Conservation (phyloP, 2,888 invertebrate genomes). For the Pollenia amentaria region DNA sequence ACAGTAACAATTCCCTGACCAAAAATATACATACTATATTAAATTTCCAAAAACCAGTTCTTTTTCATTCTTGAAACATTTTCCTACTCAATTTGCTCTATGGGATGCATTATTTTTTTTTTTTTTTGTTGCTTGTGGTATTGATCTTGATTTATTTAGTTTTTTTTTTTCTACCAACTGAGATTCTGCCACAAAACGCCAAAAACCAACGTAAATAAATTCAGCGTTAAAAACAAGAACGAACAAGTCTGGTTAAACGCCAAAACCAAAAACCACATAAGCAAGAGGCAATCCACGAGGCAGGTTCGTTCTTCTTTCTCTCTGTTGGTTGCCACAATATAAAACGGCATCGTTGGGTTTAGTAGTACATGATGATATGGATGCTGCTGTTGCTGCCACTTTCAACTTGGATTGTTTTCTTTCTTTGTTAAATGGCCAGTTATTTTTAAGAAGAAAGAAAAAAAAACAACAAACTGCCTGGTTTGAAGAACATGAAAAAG, state of each 20-base stretch:
- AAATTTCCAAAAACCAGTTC: conserved; percentile 50
- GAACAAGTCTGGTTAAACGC: conserved; percentile 36
- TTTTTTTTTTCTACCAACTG: neutral
- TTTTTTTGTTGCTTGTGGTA: conserved; percentile 11
- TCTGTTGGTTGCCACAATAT: conserved; percentile 25
- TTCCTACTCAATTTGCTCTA: conserved; percentile 33
- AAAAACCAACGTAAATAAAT: conserved; percentile 32
- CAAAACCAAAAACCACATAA: neutral
- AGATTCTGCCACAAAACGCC: conserved; percentile 3
- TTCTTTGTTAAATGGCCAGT: conserved; percentile 30
- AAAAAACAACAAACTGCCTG: conserved; percentile 1
- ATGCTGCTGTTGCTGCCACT: conserved; percentile 18
- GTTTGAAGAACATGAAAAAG: conserved; percentile 36
- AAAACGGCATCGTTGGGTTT: conserved; percentile 20
- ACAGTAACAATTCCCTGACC: conserved; percentile 60
- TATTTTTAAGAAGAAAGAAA: conserved; percentile 34
- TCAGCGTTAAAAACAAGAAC: conserved; percentile 53
- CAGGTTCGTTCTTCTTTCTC: conserved; percentile 24
- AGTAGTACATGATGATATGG: conserved; percentile 23
- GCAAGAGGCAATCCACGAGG: conserved; percentile 36
- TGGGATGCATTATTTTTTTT: neutral
- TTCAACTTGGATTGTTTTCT: conserved; percentile 30
- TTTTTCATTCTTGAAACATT: conserved; percentile 61
- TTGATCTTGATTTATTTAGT: conserved; percentile 54
- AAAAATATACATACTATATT: conserved; percentile 17